Evolutionary conservation across 2,888 invertebrate species (phyloP).

Genomic region (Agrochola litura): DNA sequence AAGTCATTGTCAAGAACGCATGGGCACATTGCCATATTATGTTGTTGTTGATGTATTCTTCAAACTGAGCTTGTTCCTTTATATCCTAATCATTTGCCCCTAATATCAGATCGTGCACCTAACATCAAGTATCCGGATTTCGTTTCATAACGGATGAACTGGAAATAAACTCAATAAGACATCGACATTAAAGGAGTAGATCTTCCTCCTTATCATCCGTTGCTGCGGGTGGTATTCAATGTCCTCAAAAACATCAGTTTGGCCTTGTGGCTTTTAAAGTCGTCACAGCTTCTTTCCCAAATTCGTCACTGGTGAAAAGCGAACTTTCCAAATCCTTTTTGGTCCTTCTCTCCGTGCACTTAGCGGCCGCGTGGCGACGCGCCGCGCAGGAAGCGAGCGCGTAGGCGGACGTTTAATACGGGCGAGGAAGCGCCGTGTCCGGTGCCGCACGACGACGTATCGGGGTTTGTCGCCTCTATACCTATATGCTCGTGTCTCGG

Average conservation of each 20-base stretch:
- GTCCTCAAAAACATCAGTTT: neutral
- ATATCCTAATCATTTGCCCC: slow-evolving; percentile 17
- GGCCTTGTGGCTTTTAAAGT: neutral
- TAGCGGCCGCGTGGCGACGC: slow-evolving; percentile 52
- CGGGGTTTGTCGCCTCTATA: slow-evolving; percentile 59
- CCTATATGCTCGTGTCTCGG: slow-evolving; percentile 34
- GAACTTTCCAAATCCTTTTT: slow-evolving; percentile 2
- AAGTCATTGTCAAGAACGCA: slow-evolving; percentile 68
- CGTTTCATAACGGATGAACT: neutral
- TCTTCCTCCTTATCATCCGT: neutral
- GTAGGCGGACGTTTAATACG: slow-evolving; percentile 71
- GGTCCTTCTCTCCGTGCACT: slow-evolving; percentile 49
- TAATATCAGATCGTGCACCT: neutral
- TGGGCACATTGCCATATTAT: slow-evolving; percentile 64
- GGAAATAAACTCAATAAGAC: slow-evolving; percentile 9
- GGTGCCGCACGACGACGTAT: slow-evolving; percentile 60
- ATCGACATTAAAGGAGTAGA: neutral
- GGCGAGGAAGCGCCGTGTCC: slow-evolving; percentile 69
- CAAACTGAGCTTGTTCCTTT: slow-evolving; percentile 38
- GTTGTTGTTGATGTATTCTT: slow-evolving; percentile 47
- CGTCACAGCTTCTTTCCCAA: neutral
- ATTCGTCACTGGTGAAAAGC: neutral
- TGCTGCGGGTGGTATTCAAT: neutral
- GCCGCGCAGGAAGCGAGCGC: slow-evolving; percentile 65
- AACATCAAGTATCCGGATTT: slow-evolving; percentile 2